These are phyloP conservation scores for Drosophila orena DNA, from an alignment of 1,140 invertebrate genomes.

Conservation along the genomic window DNA sequence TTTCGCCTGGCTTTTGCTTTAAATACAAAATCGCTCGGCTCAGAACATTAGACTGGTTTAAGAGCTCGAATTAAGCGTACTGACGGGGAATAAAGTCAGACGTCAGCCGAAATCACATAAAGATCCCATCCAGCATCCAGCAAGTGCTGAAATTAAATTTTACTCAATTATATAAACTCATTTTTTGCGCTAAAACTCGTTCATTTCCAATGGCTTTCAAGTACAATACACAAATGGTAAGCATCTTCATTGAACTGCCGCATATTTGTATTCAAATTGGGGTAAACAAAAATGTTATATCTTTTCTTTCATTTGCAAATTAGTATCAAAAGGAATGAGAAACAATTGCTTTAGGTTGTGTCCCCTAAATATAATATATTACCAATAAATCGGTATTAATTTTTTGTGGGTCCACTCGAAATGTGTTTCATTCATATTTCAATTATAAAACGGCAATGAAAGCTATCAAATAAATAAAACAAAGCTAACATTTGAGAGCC, in stretches of 20 bases:
- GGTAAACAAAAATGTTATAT: too few species aligned
- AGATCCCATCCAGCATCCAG: too few species aligned
- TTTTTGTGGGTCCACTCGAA: neutral
- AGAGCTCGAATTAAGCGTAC: conserved; percentile 69
- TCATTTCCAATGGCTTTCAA: conserved; percentile 28
- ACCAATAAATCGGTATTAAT: neutral
- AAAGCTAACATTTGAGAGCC: too few species aligned
- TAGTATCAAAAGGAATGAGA: too few species aligned
- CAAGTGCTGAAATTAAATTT: conserved; percentile 19
- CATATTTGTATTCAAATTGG: too few species aligned
- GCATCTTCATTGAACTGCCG: neutral
- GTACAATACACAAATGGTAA: conserved; percentile 51
- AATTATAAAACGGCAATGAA: neutral
- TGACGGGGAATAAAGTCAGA: conserved; percentile 21
- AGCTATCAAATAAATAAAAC: neutral
- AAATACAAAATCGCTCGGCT: conserved; percentile 73
- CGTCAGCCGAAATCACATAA: conserved; percentile 19
- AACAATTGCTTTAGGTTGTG: too few species aligned
- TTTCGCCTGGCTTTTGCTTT: conserved; percentile 64
- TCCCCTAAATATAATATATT: too few species aligned
- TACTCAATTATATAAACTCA: conserved; percentile 15
- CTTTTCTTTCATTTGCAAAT: too few species aligned
- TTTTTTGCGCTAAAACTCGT: neutral
- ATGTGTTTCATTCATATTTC: neutral
- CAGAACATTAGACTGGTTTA: conserved; percentile 76